Base-by-base conservation (phyloP, 2,888 invertebrate species). In the Pseudococcus viburni region DNA sequence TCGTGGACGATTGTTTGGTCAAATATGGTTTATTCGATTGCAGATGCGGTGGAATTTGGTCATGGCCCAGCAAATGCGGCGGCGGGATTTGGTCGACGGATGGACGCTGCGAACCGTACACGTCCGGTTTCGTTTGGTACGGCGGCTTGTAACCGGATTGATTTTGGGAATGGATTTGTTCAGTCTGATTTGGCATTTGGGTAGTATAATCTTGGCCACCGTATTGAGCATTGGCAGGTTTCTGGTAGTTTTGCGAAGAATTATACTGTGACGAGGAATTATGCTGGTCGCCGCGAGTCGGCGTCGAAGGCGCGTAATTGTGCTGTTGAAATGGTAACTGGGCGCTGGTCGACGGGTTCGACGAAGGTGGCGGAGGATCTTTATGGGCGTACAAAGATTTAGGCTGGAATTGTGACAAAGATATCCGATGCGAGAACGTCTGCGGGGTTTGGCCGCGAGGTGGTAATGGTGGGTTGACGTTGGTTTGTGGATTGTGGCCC, bases 381-480 rank as follows among this genome's bases (percentile, higher is more conserved):
- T 90, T 90, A 84, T 90, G 89, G 89, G 90, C 89, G 89, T 89
- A 84, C 64, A 84, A 17, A 8, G 88, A 88, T 84, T 84, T 84
- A 1, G 88, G 85, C 17, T 88, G 88, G 88, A 84, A 84, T 51
- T 85, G 85, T 46, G 88, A 84, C 64, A 84, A 39, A 68, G 84
- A 84, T 11, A 64, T 84, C 19, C 77, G 85, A 85, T 88, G 80
- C 42, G 42, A 55, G 59, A 64, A 68, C 84, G 88, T 48, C 64
- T 88, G 85, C 68, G 88, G 84, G 7, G 84, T 84, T 48, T 88
- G 84, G 77, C 88, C 85, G 22, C 88, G 88, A 22, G 88, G 88
- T 11, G 88, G 88, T 17, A 88, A 46, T n/a, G 88, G 88, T 12
- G 88, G 88, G 19, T 83, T 88, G 26, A 55, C n/a, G 42, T 88